These are phyloP conservation scores for Trididemnum miniatum DNA, from an alignment of 23 tunicate genomes.

Conservation along the genomic window DNA sequence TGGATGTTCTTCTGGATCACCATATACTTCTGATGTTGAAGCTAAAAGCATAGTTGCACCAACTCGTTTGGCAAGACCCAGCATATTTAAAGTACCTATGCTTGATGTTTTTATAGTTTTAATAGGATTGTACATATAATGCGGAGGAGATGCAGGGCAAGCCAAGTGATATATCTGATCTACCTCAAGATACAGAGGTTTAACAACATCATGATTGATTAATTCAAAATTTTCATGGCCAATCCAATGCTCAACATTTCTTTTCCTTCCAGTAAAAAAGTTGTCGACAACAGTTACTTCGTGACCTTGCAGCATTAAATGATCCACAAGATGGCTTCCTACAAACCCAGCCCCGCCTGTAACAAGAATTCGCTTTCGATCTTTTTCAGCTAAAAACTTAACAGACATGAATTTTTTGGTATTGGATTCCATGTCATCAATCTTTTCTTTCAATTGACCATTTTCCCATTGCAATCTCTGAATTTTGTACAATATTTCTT, in stretches of 20 bases:
- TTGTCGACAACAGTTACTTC: constrained; percentile 97
- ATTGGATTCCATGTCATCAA: constrained; percentile 10
- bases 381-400: constrained; percentile 85
- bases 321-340: constrained; percentile 95
- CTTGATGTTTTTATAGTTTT: constrained; percentile 94
- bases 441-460: constrained; percentile 29
- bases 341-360: constrained; percentile 99
- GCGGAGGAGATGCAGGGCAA: constrained; percentile 99
- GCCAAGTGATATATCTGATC: constrained; percentile 96
- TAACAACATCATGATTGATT: constrained; percentile 85
- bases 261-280: constrained; percentile 95
- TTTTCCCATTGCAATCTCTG: constrained; percentile 47
- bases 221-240: constrained; percentile 98
- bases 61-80: constrained; percentile 95
- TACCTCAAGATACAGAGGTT: constrained; percentile 85
- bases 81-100: constrained; percentile 89
- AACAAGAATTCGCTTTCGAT: constrained; percentile 86
- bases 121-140: constrained; percentile 97
- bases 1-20: constrained; percentile 98
- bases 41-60: constrained; percentile 85
- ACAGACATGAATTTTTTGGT: constrained; percentile 65
- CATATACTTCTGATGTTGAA: constrained; percentile 96
- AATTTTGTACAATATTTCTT: constrained; percentile 13
- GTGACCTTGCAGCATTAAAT: constrained; percentile 82
- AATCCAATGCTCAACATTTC: constrained; percentile 97